These are phyloP conservation scores for silkworm (Bombyx mori) DNA, from an alignment of 1,140 invertebrate species.

Conservation along the genomic window DNA sequence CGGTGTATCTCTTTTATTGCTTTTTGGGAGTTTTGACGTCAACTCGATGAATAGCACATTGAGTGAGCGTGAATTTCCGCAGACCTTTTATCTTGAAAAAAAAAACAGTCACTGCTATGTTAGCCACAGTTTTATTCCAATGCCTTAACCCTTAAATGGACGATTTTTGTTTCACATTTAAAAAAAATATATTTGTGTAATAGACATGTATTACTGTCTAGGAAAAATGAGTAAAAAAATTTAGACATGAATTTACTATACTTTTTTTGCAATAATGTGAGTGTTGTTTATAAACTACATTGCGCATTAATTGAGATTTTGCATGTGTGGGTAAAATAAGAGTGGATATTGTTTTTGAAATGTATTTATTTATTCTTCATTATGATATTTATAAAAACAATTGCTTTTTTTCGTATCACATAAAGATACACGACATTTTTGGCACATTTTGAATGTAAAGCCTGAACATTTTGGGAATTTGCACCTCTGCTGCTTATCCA, in stretches of 20 bases:
- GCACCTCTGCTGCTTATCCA: slow-evolving; percentile 39
- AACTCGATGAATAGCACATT: no score
- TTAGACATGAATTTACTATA: no score
- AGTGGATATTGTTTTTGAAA: slow-evolving; percentile 34
- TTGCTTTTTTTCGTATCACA: slow-evolving; percentile 41
- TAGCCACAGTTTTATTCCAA: no score
- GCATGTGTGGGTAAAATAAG: slow-evolving; percentile 37
- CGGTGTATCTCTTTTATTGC: no score
- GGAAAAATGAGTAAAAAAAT: no score
- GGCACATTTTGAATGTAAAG: slow-evolving; percentile 36
- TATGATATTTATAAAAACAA: slow-evolving; percentile 46
- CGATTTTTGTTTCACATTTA: slow-evolving; percentile 15
- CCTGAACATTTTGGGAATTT: slow-evolving; percentile 39
- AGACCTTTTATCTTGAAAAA: no score
- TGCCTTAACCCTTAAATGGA: slow-evolving; percentile 14
- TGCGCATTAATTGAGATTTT: slow-evolving; percentile 21
- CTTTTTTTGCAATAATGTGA: slow-evolving; percentile 4
- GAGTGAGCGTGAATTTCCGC: no score
- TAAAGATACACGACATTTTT: slow-evolving; percentile 43
- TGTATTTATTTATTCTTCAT: slow-evolving; percentile 35
- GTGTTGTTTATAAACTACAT: slow-evolving; percentile 11
- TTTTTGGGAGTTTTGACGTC: no score
- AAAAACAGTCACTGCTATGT: no score
- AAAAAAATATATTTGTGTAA: slow-evolving; percentile 4
- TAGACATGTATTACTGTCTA: no score